Percentiles rank a stretch among this genome's conserved stretches.
Evolutionary conservation across 1,140 invertebrate genomes (phyloP).

Genomic region (Bombus balteatus): DNA sequence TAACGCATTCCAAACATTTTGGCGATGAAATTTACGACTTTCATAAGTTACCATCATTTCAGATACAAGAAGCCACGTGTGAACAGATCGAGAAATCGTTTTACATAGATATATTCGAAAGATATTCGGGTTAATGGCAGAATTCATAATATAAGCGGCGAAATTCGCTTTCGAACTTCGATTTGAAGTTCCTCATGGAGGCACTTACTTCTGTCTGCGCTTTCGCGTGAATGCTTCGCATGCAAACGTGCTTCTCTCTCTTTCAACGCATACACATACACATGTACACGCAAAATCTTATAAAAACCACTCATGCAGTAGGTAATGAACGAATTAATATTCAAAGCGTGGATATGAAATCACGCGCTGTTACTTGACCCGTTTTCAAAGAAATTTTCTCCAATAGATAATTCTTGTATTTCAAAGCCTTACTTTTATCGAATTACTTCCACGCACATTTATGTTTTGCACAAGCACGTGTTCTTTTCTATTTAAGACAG

Average conservation of each 20-base stretch:
- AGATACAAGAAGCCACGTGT: background rate
- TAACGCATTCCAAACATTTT: background rate
- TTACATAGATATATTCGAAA: slow-evolving; percentile 43
- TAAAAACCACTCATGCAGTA: slow-evolving; percentile 42
- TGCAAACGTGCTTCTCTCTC: slow-evolving; percentile 20
- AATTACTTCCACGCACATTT: background rate
- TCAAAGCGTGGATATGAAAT: background rate
- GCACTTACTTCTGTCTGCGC: slow-evolving; percentile 1
- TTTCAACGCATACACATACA: background rate
- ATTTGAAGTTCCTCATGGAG: slow-evolving; percentile 9
- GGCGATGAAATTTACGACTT: background rate
- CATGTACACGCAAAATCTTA: background rate
- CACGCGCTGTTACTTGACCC: slow-evolving; percentile 6
- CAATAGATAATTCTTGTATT: background rate
- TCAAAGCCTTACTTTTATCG: no score
- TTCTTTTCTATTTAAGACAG: background rate
- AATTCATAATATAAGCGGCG: slow-evolving; percentile 30
- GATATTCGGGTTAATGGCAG: slow-evolving; percentile 59
- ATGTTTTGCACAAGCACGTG: no score
- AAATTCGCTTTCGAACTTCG: slow-evolving; percentile 10
- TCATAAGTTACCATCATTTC: background rate
- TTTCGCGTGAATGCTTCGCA: slow-evolving; percentile 16
- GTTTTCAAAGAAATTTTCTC: slow-evolving; percentile 4
- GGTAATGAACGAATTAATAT: slow-evolving; percentile 36
- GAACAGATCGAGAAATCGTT: slow-evolving; percentile 1